phyloP scores from a whole-genome alignment of 2,113 vertebrate genomes.

The Deroptyus accipitrinus region DNA sequence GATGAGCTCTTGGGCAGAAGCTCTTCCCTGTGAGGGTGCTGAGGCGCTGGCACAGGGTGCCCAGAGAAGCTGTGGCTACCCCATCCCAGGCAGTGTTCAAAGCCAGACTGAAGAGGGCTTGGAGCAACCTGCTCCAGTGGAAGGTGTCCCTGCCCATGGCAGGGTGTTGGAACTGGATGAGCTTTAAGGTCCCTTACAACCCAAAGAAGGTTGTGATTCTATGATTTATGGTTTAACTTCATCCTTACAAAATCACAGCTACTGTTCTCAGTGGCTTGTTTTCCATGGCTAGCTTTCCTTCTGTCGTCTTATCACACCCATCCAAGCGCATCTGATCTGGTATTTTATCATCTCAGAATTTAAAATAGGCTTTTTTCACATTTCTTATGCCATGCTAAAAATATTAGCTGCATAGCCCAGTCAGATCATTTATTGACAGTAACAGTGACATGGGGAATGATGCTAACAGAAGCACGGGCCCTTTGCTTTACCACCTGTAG shows the following conservation, averaged over 20 bases:
- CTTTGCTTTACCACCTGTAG: not conserved
- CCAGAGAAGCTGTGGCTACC: no score
- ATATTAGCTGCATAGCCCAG: not conserved
- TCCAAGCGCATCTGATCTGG: not conserved
- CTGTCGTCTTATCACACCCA: not conserved
- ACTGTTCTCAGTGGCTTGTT: not conserved
- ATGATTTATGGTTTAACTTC: not conserved
- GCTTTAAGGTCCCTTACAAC: not conserved
- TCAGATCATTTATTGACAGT: not conserved
- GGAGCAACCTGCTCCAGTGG: not conserved
- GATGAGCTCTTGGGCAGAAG: no score
- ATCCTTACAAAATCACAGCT: not conserved
- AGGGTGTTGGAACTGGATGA: not conserved
- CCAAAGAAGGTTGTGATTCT: not conserved
- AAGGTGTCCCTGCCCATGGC: not conserved
- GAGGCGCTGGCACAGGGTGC: no score
- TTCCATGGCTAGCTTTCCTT: not conserved
- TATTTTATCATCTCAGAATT: not conserved
- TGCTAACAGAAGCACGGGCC: not conserved
- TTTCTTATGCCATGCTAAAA: not conserved
- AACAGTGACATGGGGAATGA: not conserved
- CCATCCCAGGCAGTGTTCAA: no score
- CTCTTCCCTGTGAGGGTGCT: no score
- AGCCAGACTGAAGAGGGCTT: no score
- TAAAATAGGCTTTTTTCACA: not conserved